A percentile compares a stretch with the other conserved stretches of the same genome.
Evolutionary conservation across 2,113 vertebrate genomes (phyloP).

Genomic region (Girardinichthys multiradiatus): DNA sequence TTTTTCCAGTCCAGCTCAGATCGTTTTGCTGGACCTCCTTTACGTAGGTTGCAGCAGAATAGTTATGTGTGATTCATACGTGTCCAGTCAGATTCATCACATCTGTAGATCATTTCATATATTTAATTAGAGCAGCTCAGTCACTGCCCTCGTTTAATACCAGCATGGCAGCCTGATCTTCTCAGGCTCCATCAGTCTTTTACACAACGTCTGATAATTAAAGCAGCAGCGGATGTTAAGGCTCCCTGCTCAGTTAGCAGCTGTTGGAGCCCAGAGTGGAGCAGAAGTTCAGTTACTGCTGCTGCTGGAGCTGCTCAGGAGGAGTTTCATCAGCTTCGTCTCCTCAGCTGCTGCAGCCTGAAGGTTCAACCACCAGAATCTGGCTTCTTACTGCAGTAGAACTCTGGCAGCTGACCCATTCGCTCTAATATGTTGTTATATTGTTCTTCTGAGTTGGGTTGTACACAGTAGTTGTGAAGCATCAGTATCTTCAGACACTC

Average conservation of each 20-base stretch:
- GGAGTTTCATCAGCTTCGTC: too few relatives aligned
- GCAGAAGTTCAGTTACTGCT: neutral
- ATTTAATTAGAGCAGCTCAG: conserved; percentile 13
- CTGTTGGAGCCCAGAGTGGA: neutral
- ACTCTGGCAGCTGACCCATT: too few relatives aligned
- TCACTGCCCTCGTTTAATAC: conserved; percentile 5
- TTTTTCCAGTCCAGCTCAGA: too few relatives aligned
- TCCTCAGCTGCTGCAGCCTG: neutral
- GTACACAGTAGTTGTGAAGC: too few relatives aligned
- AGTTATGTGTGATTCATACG: neutral
- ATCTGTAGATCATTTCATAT: neutral
- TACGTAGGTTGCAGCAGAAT: neutral
- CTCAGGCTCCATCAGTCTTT: conserved; percentile 13
- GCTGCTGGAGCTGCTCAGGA: too few relatives aligned
- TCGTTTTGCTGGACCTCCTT: neutral
- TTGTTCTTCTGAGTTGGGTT: too few relatives aligned
- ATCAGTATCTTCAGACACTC: too few relatives aligned
- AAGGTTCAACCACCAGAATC: neutral
- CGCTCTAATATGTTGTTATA: too few relatives aligned
- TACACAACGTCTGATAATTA: neutral
- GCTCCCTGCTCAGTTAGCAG: conserved; percentile 6
- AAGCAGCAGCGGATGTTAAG: conserved; percentile 9
- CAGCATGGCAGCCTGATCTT: conserved; percentile 1
- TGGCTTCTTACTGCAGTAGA: too few relatives aligned
- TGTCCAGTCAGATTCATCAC: neutral